A percentile compares a stretch with the other conserved stretches of the same genome.
Conservation (phyloP, 2,888 invertebrate species). For the Scelioninae gen. 1 region DNA sequence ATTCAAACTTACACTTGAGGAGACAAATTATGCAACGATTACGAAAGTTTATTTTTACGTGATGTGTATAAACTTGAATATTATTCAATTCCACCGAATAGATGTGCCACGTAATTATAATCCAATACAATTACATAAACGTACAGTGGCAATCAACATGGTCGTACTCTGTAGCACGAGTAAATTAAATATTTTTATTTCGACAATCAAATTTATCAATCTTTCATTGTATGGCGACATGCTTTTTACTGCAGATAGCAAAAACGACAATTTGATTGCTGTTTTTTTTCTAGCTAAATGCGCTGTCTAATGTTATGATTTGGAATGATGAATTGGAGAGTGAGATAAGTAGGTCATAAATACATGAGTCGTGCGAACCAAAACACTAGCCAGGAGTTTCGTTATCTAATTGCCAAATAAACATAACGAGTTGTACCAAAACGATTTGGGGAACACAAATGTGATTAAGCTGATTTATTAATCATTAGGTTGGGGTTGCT, state of each 20-base stretch:
- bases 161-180: background rate
- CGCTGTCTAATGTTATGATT: background rate
- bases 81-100: slow-evolving; percentile 54
- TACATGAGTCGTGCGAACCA: background rate
- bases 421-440: background rate
- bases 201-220: slow-evolving; percentile 18
- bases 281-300: background rate
- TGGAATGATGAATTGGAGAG: slow-evolving; percentile 1
- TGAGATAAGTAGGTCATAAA: background rate
- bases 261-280: background rate
- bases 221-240: slow-evolving; percentile 1
- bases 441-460: background rate
- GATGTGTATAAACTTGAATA: slow-evolving; percentile 58
- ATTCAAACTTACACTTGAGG: slow-evolving; percentile 53
- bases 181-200: slow-evolving; percentile 22
- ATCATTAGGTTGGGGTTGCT: too few species aligned
- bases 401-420: slow-evolving; percentile 3
- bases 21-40: slow-evolving; percentile 53
- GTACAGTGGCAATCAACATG: background rate
- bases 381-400: background rate
- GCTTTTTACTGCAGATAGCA: background rate
- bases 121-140: slow-evolving; percentile 49
- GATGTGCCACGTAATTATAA: slow-evolving; percentile 55
- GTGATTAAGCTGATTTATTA: too few species aligned
- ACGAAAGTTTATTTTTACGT: slow-evolving; percentile 57